These are phyloP conservation scores for Drosophila mauritiana DNA, from an alignment of 1,140 invertebrate genomes.

Conservation along the genomic window DNA sequence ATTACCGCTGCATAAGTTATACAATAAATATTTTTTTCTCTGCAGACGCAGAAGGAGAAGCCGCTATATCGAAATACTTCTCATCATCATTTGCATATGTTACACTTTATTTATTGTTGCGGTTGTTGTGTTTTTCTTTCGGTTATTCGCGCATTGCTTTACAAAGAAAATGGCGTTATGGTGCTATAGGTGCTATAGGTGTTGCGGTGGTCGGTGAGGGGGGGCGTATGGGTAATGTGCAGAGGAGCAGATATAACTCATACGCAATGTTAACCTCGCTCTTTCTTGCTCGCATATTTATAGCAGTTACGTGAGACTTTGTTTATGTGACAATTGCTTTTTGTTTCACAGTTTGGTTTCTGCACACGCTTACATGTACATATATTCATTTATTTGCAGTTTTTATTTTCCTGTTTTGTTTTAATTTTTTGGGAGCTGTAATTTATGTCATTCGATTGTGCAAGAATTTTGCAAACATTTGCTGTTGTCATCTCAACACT, in stretches of 20 bases:
- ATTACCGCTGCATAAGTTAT: background rate
- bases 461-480: constrained; percentile 75
- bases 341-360: constrained; percentile 61
- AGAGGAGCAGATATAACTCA: constrained; percentile 67
- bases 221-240: constrained; percentile 1
- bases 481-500: constrained; percentile 37
- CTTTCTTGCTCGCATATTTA: constrained; percentile 68
- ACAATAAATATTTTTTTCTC: constrained; percentile 13
- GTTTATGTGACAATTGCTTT: constrained; percentile 82
- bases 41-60: constrained; percentile 11
- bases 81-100: constrained; percentile 83
- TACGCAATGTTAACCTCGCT: constrained; percentile 78
- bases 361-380: constrained; percentile 45
- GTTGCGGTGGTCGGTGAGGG: background rate
- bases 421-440: constrained; percentile 60
- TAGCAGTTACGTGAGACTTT: constrained; percentile 81
- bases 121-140: constrained; percentile 36
- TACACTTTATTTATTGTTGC: constrained; percentile 80
- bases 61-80: constrained; percentile 59
- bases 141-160: constrained; percentile 63
- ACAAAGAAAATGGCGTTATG: constrained; percentile 48
- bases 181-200: background rate
- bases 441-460: constrained; percentile 78
- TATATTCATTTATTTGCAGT: constrained; percentile 29
- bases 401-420: constrained; percentile 41